A percentile compares a stretch with the other conserved stretches of the same genome.
Evolutionary conservation across 1,140 invertebrate species (phyloP).

Genomic region (Drosophila nikananu): DNA sequence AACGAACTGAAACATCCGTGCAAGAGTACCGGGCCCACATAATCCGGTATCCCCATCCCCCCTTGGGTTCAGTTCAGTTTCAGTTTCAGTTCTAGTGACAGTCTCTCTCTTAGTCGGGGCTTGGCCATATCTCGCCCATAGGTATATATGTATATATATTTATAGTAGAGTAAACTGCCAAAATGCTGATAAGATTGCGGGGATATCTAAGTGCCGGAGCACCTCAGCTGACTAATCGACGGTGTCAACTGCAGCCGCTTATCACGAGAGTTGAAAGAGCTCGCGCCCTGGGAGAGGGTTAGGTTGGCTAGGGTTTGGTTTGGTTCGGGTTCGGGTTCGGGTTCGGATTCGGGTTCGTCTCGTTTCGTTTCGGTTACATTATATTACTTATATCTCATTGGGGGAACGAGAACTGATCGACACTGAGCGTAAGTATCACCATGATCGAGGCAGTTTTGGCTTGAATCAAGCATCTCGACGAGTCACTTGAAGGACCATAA

Average conservation of each 20-base stretch:
- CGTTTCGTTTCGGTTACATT: neutral
- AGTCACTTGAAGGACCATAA: constrained; percentile 14
- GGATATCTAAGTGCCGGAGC: constrained; percentile 32
- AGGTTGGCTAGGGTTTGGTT: neutral
- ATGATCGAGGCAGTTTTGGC: constrained; percentile 13
- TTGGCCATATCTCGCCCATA: constrained; percentile 22
- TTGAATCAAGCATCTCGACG: neutral
- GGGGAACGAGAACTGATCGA: neutral
- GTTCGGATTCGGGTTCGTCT: neutral
- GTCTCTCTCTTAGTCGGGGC: constrained; percentile 2
- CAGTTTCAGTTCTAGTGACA: neutral
- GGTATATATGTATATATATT: neutral
- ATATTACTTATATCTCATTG: neutral
- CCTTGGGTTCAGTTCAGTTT: neutral
- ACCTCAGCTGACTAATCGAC: constrained; percentile 50
- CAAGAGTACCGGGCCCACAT: constrained; percentile 26
- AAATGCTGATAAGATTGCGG: constrained; percentile 55
- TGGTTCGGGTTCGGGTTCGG: too few relatives aligned
- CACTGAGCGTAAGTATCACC: neutral
- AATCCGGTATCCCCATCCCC: constrained; percentile 32
- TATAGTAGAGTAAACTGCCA: constrained; percentile 25
- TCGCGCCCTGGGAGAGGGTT: neutral
- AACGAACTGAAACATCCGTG: constrained; percentile 33
- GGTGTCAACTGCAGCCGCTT: constrained; percentile 4
- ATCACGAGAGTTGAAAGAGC: neutral